These are phyloP conservation scores for Lithophane leautieri DNA, from an alignment of 2,888 invertebrate genomes.

Conservation along the genomic window DNA sequence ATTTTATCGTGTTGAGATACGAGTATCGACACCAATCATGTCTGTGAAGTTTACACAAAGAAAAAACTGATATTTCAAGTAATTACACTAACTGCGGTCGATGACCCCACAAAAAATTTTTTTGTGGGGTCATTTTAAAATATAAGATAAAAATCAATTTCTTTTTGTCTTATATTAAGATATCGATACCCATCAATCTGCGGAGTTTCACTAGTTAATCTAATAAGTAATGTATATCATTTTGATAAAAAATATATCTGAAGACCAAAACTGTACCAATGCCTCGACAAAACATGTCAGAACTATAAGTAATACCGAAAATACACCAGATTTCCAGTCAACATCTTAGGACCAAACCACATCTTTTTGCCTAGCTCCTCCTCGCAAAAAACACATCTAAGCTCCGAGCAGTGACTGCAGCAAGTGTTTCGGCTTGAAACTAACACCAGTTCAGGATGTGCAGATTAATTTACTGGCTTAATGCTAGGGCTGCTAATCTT, in stretches of 20 bases:
- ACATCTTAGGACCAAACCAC: not conserved
- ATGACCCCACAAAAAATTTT: too few relatives aligned
- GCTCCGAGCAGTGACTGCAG: slow-evolving; percentile 20
- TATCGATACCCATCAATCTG: too few relatives aligned
- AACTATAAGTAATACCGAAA: not conserved
- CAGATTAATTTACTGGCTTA: slow-evolving; percentile 52
- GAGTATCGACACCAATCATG: too few relatives aligned
- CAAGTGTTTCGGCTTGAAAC: slow-evolving; percentile 48
- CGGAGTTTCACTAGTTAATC: too few relatives aligned
- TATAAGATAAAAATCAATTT: too few relatives aligned
- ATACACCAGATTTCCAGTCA: not conserved
- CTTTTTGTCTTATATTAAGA: too few relatives aligned
- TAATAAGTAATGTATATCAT: too few relatives aligned
- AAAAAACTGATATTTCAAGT: too few relatives aligned
- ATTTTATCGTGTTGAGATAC: too few relatives aligned
- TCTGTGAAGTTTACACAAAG: too few relatives aligned
- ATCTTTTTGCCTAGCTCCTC: slow-evolving; percentile 17
- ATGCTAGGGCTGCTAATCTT: slow-evolving; percentile 38
- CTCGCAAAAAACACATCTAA: not conserved
- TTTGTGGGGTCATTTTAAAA: too few relatives aligned
- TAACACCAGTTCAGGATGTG: slow-evolving; percentile 48
- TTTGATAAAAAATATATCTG: not conserved
- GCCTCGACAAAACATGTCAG: not conserved
- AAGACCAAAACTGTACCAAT: not conserved
- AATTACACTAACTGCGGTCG: too few relatives aligned